Base-by-base conservation (phyloP, 1,140 invertebrate genomes). In the Cotesia glomerata region DNA sequence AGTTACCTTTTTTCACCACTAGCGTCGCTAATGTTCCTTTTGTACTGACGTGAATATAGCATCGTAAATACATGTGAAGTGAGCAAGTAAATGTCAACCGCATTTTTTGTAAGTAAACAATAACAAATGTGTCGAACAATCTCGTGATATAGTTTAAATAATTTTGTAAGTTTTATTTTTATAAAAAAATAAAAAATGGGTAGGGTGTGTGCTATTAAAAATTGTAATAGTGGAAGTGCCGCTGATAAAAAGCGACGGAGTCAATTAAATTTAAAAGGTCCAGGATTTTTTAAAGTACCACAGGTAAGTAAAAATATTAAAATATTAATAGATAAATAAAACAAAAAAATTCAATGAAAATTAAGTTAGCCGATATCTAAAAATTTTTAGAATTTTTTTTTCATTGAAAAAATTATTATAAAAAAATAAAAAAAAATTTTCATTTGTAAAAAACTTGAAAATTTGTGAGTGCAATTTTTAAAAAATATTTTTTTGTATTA, bases 201-300 rank as follows among this genome's bases (percentile, higher is more conserved):
- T n/a, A 54, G 52, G n/a, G 52, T 54, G 16, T 54, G 52, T 54
- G 52, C 52, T 4, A 7, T 54, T 54, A 54, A 54, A 54, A 54
- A 54, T 18, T 54, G 52, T 18, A 54, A 54, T 18, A 18, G 52
- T 54, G 52, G 52, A n/a, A 54, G 52, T 54, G 52, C 52, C 5
- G 52, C n/a, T 54, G 52, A 54, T 54, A 54, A 54, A 54, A 18
- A 54, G n/a, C 39, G 52, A 14, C 52, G 52, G 13, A 54, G 16
- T 14, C 11, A 54, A 54, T 54, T 54, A 18, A 54, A 54, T 54
- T 14, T 54, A 16, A 54, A 54, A 54, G 16, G 16, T 5, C 14
- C 52, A 54, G 52, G 52, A 54, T 54, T 54, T 54, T 54, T 54
- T 54, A 54, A 54, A n/a, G n/a, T 54, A 54, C 52, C 52, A n/a